Conservation (phyloP, 1,140 invertebrate species). For the Bombus pyrosoma region DNA sequence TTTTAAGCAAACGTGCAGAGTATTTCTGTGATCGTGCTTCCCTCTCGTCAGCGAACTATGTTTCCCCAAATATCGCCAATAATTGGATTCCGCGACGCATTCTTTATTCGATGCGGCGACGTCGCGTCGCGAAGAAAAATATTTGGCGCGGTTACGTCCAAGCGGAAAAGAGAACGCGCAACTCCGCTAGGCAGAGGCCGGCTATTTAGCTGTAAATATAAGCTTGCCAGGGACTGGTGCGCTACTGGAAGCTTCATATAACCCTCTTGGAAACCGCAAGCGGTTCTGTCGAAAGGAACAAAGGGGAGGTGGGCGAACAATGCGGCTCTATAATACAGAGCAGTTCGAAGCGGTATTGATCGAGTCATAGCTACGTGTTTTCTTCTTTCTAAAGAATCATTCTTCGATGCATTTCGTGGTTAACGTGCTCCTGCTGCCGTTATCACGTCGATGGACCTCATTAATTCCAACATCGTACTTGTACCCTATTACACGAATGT, state of each 20-base stretch:
- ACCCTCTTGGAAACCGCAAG: constrained; percentile 12
- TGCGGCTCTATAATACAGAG: constrained; percentile 16
- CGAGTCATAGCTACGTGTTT: constrained; percentile 1
- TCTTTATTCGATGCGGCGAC: background rate
- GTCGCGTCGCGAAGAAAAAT: background rate
- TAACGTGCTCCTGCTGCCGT: background rate
- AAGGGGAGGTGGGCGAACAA: background rate
- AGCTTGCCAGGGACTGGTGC: background rate
- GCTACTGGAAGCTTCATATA: background rate
- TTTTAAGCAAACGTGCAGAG: background rate
- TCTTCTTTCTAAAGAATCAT: background rate
- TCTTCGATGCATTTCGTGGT: background rate
- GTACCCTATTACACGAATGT: background rate
- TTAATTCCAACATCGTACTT: background rate
- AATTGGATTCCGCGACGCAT: background rate
- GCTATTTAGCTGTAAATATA: constrained; percentile 17
- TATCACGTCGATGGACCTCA: too few relatives aligned
- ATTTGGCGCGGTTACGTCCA: background rate
- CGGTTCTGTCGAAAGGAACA: constrained; percentile 32
- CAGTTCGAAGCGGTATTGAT: constrained; percentile 32
- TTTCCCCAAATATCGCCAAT: background rate
- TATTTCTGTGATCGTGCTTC: background rate
- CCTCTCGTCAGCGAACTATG: background rate
- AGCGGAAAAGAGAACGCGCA: background rate
- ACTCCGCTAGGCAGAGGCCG: background rate